Percentiles rank a stretch among this genome's conserved stretches.
Conservation (phyloP, 30 jellyfish, hydroid and myxozoan genomes). For the Phacellophora camtschatica region DNA sequence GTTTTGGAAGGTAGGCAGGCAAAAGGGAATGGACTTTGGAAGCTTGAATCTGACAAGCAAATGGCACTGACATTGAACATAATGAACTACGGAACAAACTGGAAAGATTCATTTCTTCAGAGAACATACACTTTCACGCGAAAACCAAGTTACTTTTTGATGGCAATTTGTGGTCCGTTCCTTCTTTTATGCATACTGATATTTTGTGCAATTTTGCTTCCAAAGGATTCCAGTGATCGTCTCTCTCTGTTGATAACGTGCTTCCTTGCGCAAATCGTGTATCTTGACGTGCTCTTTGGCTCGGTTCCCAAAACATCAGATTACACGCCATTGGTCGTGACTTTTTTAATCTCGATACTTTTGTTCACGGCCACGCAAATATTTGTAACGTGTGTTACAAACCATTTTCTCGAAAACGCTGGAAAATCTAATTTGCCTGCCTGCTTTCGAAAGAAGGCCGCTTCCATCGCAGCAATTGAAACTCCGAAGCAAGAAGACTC, state of each 20-base stretch:
- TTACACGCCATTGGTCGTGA: background rate
- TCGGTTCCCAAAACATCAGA: constrained; percentile 13
- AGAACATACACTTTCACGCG: background rate
- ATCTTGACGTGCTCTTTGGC: background rate
- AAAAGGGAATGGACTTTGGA: constrained; percentile 1
- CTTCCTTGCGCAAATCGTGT: constrained; percentile 7
- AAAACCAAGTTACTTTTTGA: background rate
- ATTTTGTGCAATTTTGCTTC: background rate
- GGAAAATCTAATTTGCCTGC: background rate
- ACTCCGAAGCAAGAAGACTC: no score
- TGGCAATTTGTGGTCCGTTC: background rate
- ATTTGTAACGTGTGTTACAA: background rate
- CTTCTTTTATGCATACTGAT: background rate
- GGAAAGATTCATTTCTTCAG: background rate
- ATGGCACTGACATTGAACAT: background rate
- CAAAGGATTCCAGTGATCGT: background rate
- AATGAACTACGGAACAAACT: background rate
- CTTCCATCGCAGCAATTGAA: no score
- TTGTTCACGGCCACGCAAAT: constrained; percentile 6
- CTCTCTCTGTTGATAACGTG: constrained; percentile 12
- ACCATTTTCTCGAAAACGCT: background rate
- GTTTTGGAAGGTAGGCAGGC: background rate
- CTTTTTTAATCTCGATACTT: background rate
- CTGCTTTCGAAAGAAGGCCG: no score
- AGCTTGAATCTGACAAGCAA: background rate